These are phyloP conservation scores for Oncorhynchus gorbuscha DNA, from an alignment of 2,113 vertebrate genomes.

Conservation along the genomic window DNA sequence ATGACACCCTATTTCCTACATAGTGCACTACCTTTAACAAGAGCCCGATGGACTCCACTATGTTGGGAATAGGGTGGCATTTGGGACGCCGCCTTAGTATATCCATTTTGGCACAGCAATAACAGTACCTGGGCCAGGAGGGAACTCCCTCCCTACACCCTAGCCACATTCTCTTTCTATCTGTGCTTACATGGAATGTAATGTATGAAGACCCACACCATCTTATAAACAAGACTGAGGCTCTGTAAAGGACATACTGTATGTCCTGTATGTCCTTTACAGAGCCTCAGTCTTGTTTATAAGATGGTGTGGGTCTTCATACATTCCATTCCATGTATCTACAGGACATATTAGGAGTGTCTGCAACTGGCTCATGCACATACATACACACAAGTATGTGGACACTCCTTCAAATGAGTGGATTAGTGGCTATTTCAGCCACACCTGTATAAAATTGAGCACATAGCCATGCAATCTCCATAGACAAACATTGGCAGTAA, in stretches of 20 bases:
- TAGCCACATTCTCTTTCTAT: not conserved
- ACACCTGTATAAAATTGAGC: too few relatives aligned
- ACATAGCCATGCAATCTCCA: too few relatives aligned
- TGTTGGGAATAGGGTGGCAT: not conserved
- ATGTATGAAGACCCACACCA: not conserved
- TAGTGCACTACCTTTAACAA: too few relatives aligned
- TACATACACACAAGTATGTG: too few relatives aligned
- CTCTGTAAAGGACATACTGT: not conserved
- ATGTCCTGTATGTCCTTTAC: not conserved
- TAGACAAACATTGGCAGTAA: too few relatives aligned
- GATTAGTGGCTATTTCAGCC: too few relatives aligned
- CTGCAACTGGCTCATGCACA: not conserved
- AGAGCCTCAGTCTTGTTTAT: not conserved
- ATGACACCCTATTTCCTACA: too few relatives aligned
- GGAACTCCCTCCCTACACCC: slow-evolving; percentile 24
- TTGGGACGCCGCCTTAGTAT: not conserved
- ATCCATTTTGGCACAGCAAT: slow-evolving; percentile 19
- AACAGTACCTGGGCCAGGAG: not conserved
- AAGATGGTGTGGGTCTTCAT: not conserved
- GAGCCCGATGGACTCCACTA: too few relatives aligned
- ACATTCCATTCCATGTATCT: not conserved
- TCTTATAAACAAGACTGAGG: not conserved
- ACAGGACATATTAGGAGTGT: not conserved
- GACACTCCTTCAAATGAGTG: too few relatives aligned
- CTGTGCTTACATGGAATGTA: not conserved